These are phyloP conservation scores for Hoplias malabaricus DNA, from an alignment of 2,113 vertebrate genomes.

Conservation along the genomic window DNA sequence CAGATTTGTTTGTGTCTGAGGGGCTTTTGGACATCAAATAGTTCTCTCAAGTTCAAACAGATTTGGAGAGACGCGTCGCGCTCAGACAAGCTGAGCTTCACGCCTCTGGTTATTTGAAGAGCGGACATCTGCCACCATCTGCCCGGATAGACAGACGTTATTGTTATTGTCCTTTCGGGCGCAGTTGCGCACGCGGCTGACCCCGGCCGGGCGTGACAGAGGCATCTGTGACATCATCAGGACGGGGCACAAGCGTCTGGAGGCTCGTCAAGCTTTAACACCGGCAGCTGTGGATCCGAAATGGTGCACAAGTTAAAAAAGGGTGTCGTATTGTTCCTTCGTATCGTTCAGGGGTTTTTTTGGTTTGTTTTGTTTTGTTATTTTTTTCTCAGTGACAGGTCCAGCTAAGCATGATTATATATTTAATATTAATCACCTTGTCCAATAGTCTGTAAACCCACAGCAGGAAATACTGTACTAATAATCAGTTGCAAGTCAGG, in stretches of 20 bases:
- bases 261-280: neutral
- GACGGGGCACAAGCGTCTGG: neutral
- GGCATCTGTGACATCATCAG: constrained; percentile 43
- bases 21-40: constrained; percentile 36
- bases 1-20: constrained; percentile 31
- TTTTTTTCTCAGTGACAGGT: neutral
- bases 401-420: too few relatives aligned
- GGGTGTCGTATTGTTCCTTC: too few relatives aligned
- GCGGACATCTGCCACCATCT: constrained; percentile 54
- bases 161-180: constrained; percentile 43
- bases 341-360: neutral
- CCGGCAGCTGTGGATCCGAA: constrained; percentile 1
- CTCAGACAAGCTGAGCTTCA: constrained; percentile 19
- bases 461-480: too few relatives aligned
- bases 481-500: too few relatives aligned
- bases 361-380: neutral
- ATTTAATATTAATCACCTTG: too few relatives aligned
- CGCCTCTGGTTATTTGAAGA: constrained; percentile 57
- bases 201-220: constrained; percentile 52
- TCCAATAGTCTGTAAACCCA: too few relatives aligned
- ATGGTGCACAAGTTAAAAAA: neutral
- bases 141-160: constrained; percentile 36
- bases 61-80: constrained; percentile 38
- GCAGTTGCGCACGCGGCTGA: constrained; percentile 41
- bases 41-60: constrained; percentile 41